Evolutionary conservation across 2,797 vertebrate genomes (phyloP), one percentile per base, ranked within the genome.

Genomic region (Periparus ater): DNA sequence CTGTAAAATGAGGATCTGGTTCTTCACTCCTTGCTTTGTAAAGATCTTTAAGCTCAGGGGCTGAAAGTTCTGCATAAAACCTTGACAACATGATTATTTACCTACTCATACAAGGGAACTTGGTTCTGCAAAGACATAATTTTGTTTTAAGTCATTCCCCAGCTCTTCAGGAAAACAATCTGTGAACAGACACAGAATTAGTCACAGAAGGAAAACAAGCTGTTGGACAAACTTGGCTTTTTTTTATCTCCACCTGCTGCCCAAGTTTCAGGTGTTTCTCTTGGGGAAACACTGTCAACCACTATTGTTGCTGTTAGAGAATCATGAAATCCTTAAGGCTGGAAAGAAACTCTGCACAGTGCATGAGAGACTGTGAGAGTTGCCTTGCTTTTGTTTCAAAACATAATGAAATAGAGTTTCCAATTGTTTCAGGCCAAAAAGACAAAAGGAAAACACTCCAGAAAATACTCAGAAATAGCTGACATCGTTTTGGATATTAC

Each of bases 311-410:
- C 34, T 82, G 13, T 34, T 60, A 11, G 17, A 60, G 51, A 44
- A 85, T 12, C 47, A 42, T 11, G 61, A 57, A 51, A 55, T 27
- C 26, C 55, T 32, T 36, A 54, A 32, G 16, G 7, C 0, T 66
- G 53, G 53, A 54, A 47, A 72, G 62, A 5, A 74, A 3, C 22
- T 60, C 45, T 45, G 12, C 13, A 12, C 1, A 17, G 12, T 16
- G 15, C 0, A 0, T 30, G 81, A 54, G 22, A 74, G 21, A 9
- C 40, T 30, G 12, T 5, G 72, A 76, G 23, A 29, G 9, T 45
- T 88, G 67, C 75, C 21, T 87, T 21, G 27, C 48, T 85, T 68
- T 36, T 61, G 32, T 53, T 87, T 53, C 53, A 26, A 63, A 82
- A 82, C 34, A 25, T 19, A 65, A 54, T 13, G 25, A 86, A 90